phyloP scores from a whole-genome alignment of 2,113 vertebrate genomes.

The Neodontobutis hainanensis region DNA sequence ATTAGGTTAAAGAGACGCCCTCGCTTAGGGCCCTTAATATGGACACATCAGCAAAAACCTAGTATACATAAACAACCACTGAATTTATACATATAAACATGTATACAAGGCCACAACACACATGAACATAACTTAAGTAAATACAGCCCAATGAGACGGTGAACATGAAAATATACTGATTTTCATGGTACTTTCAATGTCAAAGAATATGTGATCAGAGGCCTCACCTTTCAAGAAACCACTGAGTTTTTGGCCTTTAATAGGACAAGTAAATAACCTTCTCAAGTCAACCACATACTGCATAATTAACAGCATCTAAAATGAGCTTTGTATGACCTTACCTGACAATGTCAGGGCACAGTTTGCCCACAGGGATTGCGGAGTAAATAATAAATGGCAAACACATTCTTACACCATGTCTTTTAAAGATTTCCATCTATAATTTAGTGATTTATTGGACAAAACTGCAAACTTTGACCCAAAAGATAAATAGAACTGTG shows the following conservation, averaged over 20 bases:
- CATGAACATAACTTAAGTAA: slow-evolving; percentile 41
- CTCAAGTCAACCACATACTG: slow-evolving; percentile 58
- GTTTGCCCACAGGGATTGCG: slow-evolving; percentile 43
- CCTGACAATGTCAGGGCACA: slow-evolving; percentile 57
- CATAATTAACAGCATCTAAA: slow-evolving; percentile 74
- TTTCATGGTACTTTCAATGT: slow-evolving; percentile 29
- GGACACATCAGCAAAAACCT: slow-evolving; percentile 63
- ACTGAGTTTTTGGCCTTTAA: slow-evolving; percentile 38
- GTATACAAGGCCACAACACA: slow-evolving; percentile 26
- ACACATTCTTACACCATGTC: slow-evolving; percentile 3
- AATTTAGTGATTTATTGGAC: too few relatives aligned
- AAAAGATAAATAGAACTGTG: slow-evolving; percentile 21
- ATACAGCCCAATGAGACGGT: slow-evolving; percentile 14
- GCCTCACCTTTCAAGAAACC: slow-evolving; percentile 5
- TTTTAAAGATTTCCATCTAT: slow-evolving; percentile 1
- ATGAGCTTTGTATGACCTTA: slow-evolving; percentile 65
- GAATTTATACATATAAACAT: slow-evolving; percentile 56
- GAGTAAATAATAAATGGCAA: slow-evolving; percentile 36
- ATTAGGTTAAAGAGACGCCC: slow-evolving; percentile 66
- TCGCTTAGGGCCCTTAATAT: slow-evolving; percentile 54
- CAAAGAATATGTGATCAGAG: slow-evolving; percentile 35
- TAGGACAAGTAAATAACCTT: slow-evolving; percentile 55
- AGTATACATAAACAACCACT: slow-evolving; percentile 42
- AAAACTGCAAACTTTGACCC: neutral
- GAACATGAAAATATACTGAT: slow-evolving; percentile 31